A percentile compares a stretch with the other conserved stretches of the same genome.
Evolutionary conservation across 2,888 invertebrate genomes (phyloP).

Genomic region (Deilephila elpenor): DNA sequence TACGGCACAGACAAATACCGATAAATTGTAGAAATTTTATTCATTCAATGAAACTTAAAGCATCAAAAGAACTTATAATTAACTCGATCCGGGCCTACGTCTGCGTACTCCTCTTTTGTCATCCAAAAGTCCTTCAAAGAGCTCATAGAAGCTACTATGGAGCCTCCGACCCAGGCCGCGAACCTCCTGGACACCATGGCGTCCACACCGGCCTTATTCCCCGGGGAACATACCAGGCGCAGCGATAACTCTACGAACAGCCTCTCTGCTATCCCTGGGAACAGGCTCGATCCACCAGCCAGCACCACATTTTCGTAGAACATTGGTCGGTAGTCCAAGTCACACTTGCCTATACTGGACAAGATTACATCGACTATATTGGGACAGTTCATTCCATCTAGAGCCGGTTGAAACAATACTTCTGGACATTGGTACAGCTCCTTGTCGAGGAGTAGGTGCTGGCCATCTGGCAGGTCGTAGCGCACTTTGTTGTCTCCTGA

Average conservation of each 20-base stretch:
- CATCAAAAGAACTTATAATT: constrained; percentile 95
- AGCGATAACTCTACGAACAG: constrained; percentile 93
- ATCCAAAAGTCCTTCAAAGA: constrained; percentile 98
- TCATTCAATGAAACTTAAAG: too few relatives aligned
- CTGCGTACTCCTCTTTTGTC: constrained; percentile 96
- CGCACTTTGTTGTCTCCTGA: constrained; percentile 90
- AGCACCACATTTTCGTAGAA: constrained; percentile 94
- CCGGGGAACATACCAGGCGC: constrained; percentile 69
- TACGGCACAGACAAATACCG: background rate
- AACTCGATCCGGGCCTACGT: constrained; percentile 94
- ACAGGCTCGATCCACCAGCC: constrained; percentile 94
- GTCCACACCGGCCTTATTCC: constrained; percentile 89
- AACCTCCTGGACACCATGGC: constrained; percentile 95
- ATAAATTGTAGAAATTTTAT: too few relatives aligned
- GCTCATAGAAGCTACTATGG: constrained; percentile 95
- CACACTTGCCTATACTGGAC: constrained; percentile 86
- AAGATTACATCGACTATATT: constrained; percentile 87
- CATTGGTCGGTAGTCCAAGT: constrained; percentile 92
- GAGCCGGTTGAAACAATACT: constrained; percentile 92
- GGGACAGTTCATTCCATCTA: constrained; percentile 90
- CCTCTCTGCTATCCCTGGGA: constrained; percentile 94
- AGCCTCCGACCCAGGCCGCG: constrained; percentile 98
- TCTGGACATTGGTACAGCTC: constrained; percentile 94
- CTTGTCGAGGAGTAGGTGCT: constrained; percentile 89
- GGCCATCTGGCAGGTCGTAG: constrained; percentile 95